These are phyloP conservation scores for Eublepharis macularius DNA, from an alignment of 2,113 vertebrate species.

Conservation along the genomic window DNA sequence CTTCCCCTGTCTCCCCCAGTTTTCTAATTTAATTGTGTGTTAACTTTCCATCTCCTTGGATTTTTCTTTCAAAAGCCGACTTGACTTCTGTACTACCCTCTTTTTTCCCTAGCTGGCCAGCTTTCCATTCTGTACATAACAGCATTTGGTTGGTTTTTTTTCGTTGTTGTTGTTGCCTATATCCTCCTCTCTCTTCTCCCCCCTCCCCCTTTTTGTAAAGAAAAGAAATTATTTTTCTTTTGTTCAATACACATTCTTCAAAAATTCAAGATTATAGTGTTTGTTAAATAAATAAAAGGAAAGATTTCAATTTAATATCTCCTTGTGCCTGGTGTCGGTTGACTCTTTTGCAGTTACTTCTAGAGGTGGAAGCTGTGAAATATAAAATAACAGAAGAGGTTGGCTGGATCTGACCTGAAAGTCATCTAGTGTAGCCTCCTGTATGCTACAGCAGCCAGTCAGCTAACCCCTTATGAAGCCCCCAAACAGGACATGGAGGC, in stretches of 20 bases:
- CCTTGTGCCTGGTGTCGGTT: fast-evolving
- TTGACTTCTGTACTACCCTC: slow-evolving; percentile 28
- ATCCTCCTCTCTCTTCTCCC: neutral
- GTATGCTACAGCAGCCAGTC: neutral
- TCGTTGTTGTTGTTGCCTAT: no score
- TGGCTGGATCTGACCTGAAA: neutral
- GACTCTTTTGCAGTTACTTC: neutral
- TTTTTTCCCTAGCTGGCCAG: slow-evolving; percentile 43
- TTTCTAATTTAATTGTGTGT: slow-evolving; percentile 82
- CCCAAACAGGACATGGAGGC: neutral
- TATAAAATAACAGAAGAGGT: neutral
- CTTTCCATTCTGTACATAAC: slow-evolving; percentile 65
- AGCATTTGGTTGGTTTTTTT: slow-evolving; percentile 31
- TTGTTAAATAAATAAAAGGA: slow-evolving; percentile 76
- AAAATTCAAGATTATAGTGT: slow-evolving; percentile 70
- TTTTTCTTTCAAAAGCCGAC: slow-evolving; percentile 48
- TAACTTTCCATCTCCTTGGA: slow-evolving; percentile 40
- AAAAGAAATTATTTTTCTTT: slow-evolving; percentile 62
- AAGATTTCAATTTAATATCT: slow-evolving; percentile 70
- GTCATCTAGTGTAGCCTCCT: neutral
- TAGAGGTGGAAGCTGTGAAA: neutral
- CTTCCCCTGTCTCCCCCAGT: slow-evolving; percentile 66
- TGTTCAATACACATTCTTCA: slow-evolving; percentile 52
- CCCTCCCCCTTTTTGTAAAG: slow-evolving; percentile 56
- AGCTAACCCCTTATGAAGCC: neutral